Evolutionary conservation across 2,113 vertebrate genomes (phyloP).

Genomic region (Climacteris rufus): DNA sequence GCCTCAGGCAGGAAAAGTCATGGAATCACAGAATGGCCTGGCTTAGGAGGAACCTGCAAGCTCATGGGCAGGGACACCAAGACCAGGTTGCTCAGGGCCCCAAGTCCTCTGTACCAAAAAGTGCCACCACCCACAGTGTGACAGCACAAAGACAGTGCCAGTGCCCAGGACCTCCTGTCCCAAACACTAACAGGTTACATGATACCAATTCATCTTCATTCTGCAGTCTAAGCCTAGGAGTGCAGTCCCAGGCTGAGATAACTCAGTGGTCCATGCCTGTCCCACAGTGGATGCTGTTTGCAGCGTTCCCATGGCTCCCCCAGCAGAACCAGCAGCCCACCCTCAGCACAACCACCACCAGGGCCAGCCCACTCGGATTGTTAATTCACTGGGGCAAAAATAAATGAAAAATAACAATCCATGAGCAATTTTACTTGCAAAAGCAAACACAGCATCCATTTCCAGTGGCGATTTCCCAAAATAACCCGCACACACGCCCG

Average conservation of each 20-base stretch:
- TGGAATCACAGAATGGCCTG: neutral
- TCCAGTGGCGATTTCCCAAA: neutral
- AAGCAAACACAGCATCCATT: neutral
- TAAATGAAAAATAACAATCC: neutral
- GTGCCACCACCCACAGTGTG: fast-evolving
- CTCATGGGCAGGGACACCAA: neutral
- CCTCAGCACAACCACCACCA: neutral
- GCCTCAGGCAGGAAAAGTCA: neutral
- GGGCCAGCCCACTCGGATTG: neutral
- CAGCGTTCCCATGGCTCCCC: fast-evolving
- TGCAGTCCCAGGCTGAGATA: neutral
- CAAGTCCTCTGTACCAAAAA: neutral
- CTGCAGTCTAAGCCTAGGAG: neutral
- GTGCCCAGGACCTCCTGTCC: neutral
- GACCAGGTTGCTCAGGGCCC: neutral
- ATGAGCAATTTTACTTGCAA: neutral
- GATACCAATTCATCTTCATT: neutral
- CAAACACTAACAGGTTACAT: fast-evolving
- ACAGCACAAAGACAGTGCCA: neutral
- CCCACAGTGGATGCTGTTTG: fast-evolving
- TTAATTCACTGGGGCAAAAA: neutral
- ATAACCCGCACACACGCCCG: neutral
- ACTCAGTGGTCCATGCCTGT: neutral
- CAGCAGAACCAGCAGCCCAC: fast-evolving
- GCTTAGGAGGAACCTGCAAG: neutral